A percentile compares a stretch with the other conserved stretches of the same genome.
phyloP scores from a whole-genome alignment of 2,113 vertebrate species.

The Xiphophorus couchianus region DNA sequence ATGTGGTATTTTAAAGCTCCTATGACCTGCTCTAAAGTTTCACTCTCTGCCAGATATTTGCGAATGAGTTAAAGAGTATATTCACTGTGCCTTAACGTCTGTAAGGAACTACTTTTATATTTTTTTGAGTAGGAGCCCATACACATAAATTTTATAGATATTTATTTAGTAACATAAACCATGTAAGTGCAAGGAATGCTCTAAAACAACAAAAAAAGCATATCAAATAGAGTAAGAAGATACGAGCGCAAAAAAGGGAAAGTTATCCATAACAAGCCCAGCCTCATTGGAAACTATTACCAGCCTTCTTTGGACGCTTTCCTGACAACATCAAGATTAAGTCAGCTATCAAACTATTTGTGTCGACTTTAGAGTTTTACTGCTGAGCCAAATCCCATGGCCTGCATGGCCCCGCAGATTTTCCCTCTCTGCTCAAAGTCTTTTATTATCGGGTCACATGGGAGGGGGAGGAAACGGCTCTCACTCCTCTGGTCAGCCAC shows the following conservation, averaged over 20 bases:
- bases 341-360: slow-evolving; percentile 31
- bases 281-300: slow-evolving; percentile 42
- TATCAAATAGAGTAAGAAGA: slow-evolving; percentile 22
- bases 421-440: slow-evolving; percentile 12
- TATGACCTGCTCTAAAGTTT: slow-evolving; percentile 42
- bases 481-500: slow-evolving; percentile 32
- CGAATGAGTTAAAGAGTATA: slow-evolving; percentile 37
- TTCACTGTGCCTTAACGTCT: slow-evolving; percentile 29
- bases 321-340: slow-evolving; percentile 29
- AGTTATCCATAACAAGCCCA: slow-evolving; percentile 31
- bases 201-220: slow-evolving; percentile 27
- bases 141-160: slow-evolving; percentile 40
- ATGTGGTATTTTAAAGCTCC: slow-evolving; percentile 50
- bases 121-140: slow-evolving; percentile 29
- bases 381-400: slow-evolving; percentile 20
- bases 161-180: slow-evolving; percentile 30
- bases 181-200: slow-evolving; percentile 21
- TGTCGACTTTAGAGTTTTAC: slow-evolving; percentile 31
- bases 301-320: slow-evolving; percentile 8
- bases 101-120: slow-evolving; percentile 19
- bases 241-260: slow-evolving; percentile 30
- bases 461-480: slow-evolving; percentile 31
- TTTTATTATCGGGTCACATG: slow-evolving; percentile 11
- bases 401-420: slow-evolving; percentile 25
- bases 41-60: slow-evolving; percentile 42